Base-by-base conservation (phyloP, 35 echinoderm and acorn worm species). In the Anneissia japonica region DNA sequence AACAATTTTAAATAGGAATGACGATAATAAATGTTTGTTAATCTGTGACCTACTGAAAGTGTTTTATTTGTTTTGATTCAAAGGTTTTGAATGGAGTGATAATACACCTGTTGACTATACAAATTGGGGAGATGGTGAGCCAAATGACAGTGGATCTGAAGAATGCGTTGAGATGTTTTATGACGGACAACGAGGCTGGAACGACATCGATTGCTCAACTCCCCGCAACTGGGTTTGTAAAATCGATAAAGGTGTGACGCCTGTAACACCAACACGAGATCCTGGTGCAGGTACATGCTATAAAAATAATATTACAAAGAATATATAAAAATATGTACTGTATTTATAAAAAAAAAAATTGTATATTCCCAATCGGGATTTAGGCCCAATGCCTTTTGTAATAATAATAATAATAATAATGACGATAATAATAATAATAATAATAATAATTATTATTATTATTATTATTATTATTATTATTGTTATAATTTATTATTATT, bases 61-160 rank as follows among this genome's bases (percentile, higher is more conserved):
- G 26, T 64, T 64, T 87, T 74, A 0, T 33, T 38, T 30, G 9
- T 75, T 74, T 26, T 74, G 1, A 34, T 81, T 37, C 23, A 31
- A 32, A 93, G 91, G 79, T n/a, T 93, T 77, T 82, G 38, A 83
- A 79, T 93, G 91, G 91, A 93, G 91, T 85, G 91, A 93, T 36
- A 82, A 76, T 16, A 74, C 91, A 35, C 75, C 81, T 46, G 86
- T 93, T 21, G 82, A 77, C 32, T 93, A 88, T 39, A 87, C 87
- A 9, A 88, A 93, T 46, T 93, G 91, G 91, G 91, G 38, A 34
- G 39, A 41, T 26, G 86, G 86, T 17, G 91, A 93, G 46, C 91
- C 91, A 0, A 93, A 93, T 56, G 86, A 93, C 40, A 75, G 79
- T 34, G 86, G 86, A 0, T 72, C 32, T 7, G 91, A 93, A 37